Conservation (phyloP, 2,888 invertebrate genomes). For the Calameuta idolon region DNA sequence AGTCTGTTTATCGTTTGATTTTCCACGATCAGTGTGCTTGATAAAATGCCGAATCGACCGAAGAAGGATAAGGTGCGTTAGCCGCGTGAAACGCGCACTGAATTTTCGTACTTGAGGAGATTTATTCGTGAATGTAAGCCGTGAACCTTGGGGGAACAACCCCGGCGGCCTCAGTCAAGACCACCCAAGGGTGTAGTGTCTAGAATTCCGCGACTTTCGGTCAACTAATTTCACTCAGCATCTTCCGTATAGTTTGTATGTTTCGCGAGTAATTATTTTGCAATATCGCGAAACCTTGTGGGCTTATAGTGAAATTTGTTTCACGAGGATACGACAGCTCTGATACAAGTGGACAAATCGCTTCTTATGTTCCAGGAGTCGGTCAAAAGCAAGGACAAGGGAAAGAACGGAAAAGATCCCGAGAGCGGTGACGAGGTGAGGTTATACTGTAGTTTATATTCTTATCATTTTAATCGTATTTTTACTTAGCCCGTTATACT, state of each 20-base stretch:
- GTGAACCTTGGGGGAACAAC: slow-evolving; percentile 40
- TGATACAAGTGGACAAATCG: not conserved
- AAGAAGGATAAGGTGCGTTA: slow-evolving; percentile 62
- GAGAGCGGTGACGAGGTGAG: slow-evolving; percentile 65
- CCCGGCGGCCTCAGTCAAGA: slow-evolving; percentile 26
- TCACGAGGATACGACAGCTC: not conserved
- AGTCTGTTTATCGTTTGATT: slow-evolving; percentile 37
- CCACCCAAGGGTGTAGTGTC: slow-evolving; percentile 45
- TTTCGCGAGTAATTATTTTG: not conserved
- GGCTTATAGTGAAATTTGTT: not conserved
- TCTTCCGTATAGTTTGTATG: not conserved
- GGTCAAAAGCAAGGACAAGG: slow-evolving; percentile 63
- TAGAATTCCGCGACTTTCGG: not conserved
- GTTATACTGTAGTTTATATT: slow-evolving; percentile 44
- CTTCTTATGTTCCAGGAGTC: slow-evolving; percentile 59
- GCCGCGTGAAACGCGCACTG: not conserved
- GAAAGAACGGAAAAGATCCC: slow-evolving; percentile 64
- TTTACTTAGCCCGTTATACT: slow-evolving; percentile 22
- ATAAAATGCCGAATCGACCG: slow-evolving; percentile 58
- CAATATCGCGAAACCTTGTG: not conserved
- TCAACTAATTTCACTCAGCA: not conserved
- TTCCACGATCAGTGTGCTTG: slow-evolving; percentile 14
- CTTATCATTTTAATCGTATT: slow-evolving; percentile 3
- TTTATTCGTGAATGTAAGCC: slow-evolving; percentile 15
- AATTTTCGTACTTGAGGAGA: slow-evolving; percentile 23